Base-by-base conservation (phyloP, 2,797 vertebrate species). In the Poecilia wingei region DNA sequence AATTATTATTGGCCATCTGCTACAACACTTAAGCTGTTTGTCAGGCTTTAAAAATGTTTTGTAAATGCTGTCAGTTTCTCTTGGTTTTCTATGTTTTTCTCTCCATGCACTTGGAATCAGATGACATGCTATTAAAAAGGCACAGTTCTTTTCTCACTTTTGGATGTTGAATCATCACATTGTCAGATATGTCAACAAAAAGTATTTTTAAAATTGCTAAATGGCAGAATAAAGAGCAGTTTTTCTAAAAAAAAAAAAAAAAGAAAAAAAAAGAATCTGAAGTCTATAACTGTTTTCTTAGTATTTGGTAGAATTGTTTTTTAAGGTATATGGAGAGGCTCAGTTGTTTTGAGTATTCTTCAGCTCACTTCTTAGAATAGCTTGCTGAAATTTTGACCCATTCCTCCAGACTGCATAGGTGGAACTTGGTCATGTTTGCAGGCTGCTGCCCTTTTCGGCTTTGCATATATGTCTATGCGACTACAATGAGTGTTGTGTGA, bases 1-100 rank as follows among this genome's bases (percentile, higher is more conserved):
- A 81, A 90, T 92, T 91, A 93, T 90, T 88, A 91, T 90, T 87
- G 77, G 75, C 93, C 92, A 92, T 93, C 89, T 93, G 92, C 86
- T 83, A 39, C 88, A 85, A 66, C 36, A 0, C 76, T 81, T 79
- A 68, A 87, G 81, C 82, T 74, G 55, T 81, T 81, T 82, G 85
- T 80, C 59, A 57, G 6, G 43, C 55, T 80, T 87, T 72, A 81
- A 8, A 39, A 80, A 84, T 39, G 22, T 74, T 59, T 59, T 59
- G 57, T 59, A 59, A 59, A 31, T 28, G 10, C 57, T 59, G 31
- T 22, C 61, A 39, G 61, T 66, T 61, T 61, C n/a, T 16, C 57
- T 59, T 59, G 13, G 55, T 59, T 59, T 59, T 61, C 57, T 31
- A 7, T 3, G n/a, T 33, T 33, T 57, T 14, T 16, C 28, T 61